A percentile compares a stretch with the other conserved stretches of the same genome.
phyloP scores from a whole-genome alignment of 2,888 invertebrate species.

The Beris morrisii region DNA sequence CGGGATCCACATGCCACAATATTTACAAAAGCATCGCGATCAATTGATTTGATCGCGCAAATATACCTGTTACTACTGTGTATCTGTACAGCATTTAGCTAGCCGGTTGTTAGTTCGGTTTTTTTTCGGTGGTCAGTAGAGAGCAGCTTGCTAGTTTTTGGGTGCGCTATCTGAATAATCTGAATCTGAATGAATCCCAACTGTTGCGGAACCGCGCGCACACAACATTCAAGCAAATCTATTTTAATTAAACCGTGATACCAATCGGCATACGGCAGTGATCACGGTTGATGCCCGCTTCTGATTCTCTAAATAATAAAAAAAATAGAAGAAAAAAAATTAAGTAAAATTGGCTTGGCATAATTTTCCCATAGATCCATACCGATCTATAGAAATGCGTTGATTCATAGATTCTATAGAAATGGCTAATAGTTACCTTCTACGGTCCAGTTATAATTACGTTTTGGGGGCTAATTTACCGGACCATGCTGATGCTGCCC shows the following conservation, averaged over 20 bases:
- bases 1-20: too few species aligned
- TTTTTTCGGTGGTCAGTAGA: background rate
- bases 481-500: background rate
- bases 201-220: constrained; percentile 20
- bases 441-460: constrained; percentile 26
- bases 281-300: constrained; percentile 13
- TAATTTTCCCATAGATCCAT: constrained; percentile 22
- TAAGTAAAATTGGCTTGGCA: constrained; percentile 18
- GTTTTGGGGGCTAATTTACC: constrained; percentile 14
- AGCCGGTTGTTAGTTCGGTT: too few species aligned
- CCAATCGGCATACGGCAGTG: constrained; percentile 4
- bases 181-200: constrained; percentile 20
- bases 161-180: constrained; percentile 15
- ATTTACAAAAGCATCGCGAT: background rate
- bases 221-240: constrained; percentile 11
- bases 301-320: background rate
- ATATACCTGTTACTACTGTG: constrained; percentile 3
- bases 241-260: constrained; percentile 13
- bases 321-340: too few species aligned
- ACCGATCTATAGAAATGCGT: background rate
- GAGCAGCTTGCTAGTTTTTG: background rate
- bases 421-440: constrained; percentile 22
- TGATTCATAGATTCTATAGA: constrained; percentile 10
- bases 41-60: constrained; percentile 11
- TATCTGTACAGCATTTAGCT: background rate